These are phyloP conservation scores for Limulus polyphemus DNA, from an alignment of 2,888 invertebrate genomes.

Conservation along the genomic window DNA sequence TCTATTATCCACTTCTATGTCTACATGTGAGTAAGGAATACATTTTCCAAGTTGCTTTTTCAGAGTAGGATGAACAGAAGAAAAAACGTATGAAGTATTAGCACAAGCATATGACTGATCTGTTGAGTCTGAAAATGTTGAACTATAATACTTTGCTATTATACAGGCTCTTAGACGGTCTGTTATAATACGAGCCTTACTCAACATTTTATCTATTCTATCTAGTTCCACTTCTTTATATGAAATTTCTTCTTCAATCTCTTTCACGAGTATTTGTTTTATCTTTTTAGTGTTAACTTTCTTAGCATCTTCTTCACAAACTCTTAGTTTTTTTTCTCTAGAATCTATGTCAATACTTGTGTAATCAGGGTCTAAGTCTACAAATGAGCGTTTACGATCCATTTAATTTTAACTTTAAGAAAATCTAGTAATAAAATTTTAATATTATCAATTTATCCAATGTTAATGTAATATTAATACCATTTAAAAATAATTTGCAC, in stretches of 20 bases:
- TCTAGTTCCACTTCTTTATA: slow-evolving; percentile 56
- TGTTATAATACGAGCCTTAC: slow-evolving; percentile 31
- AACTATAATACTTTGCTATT: slow-evolving; percentile 16
- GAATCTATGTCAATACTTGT: slow-evolving; percentile 21
- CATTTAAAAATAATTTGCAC: no score
- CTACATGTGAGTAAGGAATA: slow-evolving; percentile 1
- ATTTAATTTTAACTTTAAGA: no score
- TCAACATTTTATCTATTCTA: slow-evolving; percentile 53
- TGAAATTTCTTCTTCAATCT: slow-evolving; percentile 57
- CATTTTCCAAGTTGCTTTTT: slow-evolving; percentile 53
- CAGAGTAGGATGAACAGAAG: slow-evolving; percentile 59
- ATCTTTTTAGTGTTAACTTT: slow-evolving; percentile 32
- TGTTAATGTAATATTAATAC: no score
- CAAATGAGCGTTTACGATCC: neutral
- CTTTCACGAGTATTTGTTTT: slow-evolving; percentile 50
- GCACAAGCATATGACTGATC: neutral
- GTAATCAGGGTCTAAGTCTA: slow-evolving; percentile 28
- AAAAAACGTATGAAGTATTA: slow-evolving; percentile 18
- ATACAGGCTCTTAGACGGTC: slow-evolving; percentile 16
- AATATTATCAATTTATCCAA: no score
- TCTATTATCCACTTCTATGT: neutral
- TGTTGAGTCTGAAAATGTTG: neutral
- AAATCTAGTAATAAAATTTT: no score
- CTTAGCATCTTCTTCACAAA: slow-evolving; percentile 28
- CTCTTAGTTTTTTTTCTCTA: slow-evolving; percentile 24